Evolutionary conservation across 1,140 invertebrate species (phyloP), one percentile per base, ranked within the genome.

Genomic region (Formica exsecta): DNA sequence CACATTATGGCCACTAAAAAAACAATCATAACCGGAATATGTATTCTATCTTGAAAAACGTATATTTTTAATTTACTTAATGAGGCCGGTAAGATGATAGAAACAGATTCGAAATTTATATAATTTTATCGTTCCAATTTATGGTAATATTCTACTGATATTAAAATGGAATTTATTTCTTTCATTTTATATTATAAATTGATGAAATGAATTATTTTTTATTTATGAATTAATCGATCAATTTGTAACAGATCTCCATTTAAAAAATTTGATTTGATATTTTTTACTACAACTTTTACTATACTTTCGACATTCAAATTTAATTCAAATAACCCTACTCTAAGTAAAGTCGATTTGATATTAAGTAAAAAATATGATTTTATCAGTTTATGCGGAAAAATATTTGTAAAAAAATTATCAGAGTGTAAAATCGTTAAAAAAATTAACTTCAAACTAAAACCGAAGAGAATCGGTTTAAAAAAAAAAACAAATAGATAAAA

Each of bases 51-150:
- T 44, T 68, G 32, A 71, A 51, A 71, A 2, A 1, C 1, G 3
- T 6, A 54, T 32, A 71, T 6, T 8, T 51, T 6, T 22, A 16
- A 22, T 68, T 1, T 32, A 0, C 7, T 48, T 68, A 9, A 25
- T 32, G 51, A 54, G 7, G 25, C 16, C 7, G 7, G 9, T 11
- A 32, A 71, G 25, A n/a, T 32, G 22, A 19, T 16, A 32, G 13
- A 66, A n/a, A 44, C 36, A 29, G 1, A 71, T 71, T 48, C 3
- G 32, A 71, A 71, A 32, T 54, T 71, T 51, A 54, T 51, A 9
- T 29, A 71, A 36, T 51, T 71, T 19, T 9, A 8, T 54, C n/a
- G 32, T 2, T 29, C 8, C 16, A 38, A 62, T 68, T 29, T 38
- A 29, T 29, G 25, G 25, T 29, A 29, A 29, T 3, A 70, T 71